Evolutionary conservation across 2,797 vertebrate species (phyloP), one percentile per base, ranked within the genome.

Genomic region (Diglossa cyanea): DNA sequence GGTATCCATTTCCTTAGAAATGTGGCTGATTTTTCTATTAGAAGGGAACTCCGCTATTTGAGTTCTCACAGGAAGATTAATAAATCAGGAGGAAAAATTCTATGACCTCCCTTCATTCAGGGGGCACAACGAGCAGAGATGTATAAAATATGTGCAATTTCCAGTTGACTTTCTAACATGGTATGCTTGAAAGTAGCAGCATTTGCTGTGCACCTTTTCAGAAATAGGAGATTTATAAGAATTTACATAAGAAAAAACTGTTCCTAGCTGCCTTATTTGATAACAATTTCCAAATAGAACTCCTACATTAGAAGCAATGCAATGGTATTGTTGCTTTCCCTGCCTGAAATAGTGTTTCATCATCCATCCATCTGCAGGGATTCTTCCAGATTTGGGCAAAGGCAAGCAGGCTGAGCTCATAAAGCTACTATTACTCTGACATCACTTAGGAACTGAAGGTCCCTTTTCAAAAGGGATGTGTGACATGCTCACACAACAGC

Each of bases 1-100:
- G 35, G 21, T 77, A 93, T 90, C 91, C 1, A 4, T 90, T 96
- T 94, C 74, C 83, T 94, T 88, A 97, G 88, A 95, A 94, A 74
- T 68, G 51, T 74, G 51, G 79, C 85, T 80, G 88, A 88, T 45
- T 2, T 1, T 47, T 23, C 77, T 94, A 86, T 91, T 96, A 94
- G 75, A 81, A 55, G 31, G 35, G 21, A 50, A 81, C 53, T 73
- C 86, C 76, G 44, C 44, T 95, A 25, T 65, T 23, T 71, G 68
- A 87, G 23, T 67, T 92, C 55, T 94, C 53, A 74, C 11, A 68
- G 17, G 37, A 81, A 81, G 44, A 74, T 68, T 74, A 71, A 54
- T 54, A 84, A 79, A 78, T 33, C 35, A 58, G 51, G 81, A 93
- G 35, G 19, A 33, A 74, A 73, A 94, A 70, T 45, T 77, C 15